These are phyloP conservation scores for Drosophila carrolli DNA, from an alignment of 1,140 invertebrate genomes.

Conservation along the genomic window DNA sequence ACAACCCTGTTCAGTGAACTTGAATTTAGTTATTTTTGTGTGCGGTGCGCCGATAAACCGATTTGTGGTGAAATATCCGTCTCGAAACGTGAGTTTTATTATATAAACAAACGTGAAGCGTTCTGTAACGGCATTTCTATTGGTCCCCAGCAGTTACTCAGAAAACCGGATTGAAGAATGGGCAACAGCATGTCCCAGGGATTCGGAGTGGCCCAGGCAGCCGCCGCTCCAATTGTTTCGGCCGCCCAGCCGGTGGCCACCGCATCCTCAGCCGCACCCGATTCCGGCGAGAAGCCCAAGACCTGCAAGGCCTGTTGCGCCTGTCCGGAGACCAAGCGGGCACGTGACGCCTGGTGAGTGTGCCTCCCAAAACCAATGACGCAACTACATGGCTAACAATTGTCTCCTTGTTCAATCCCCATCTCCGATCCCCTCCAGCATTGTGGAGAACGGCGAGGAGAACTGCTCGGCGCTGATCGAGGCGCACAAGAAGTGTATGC, in stretches of 20 bases:
- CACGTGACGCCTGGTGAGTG: slow-evolving; percentile 94
- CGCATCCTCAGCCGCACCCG: slow-evolving; percentile 55
- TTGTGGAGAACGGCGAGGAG: slow-evolving; percentile 96
- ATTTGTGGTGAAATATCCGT: slow-evolving; percentile 70
- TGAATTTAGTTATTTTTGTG: slow-evolving; percentile 53
- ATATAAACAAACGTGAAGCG: slow-evolving; percentile 59
- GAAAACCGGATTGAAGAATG: slow-evolving; percentile 27
- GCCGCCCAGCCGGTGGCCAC: slow-evolving; percentile 68
- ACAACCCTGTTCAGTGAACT: slow-evolving; percentile 36
- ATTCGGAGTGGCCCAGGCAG: slow-evolving; percentile 63
- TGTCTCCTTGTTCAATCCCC: neutral
- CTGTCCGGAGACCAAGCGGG: slow-evolving; percentile 98
- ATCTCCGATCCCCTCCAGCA: slow-evolving; percentile 87
- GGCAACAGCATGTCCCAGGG: slow-evolving; percentile 71
- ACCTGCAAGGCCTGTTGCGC: slow-evolving; percentile 97
- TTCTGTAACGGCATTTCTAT: neutral
- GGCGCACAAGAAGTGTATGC: slow-evolving; percentile 98
- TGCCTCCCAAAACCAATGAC: slow-evolving; percentile 16
- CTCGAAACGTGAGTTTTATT: slow-evolving; percentile 62
- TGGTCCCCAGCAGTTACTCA: slow-evolving; percentile 1
- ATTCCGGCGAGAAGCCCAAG: slow-evolving; percentile 87
- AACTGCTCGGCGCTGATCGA: slow-evolving; percentile 96
- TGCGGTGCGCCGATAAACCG: slow-evolving; percentile 53
- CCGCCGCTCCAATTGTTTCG: slow-evolving; percentile 38
- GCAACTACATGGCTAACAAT: slow-evolving; percentile 35